Evolutionary conservation across 2,888 invertebrate genomes (phyloP).

Genomic region (Neoitamus cyanurus): DNA sequence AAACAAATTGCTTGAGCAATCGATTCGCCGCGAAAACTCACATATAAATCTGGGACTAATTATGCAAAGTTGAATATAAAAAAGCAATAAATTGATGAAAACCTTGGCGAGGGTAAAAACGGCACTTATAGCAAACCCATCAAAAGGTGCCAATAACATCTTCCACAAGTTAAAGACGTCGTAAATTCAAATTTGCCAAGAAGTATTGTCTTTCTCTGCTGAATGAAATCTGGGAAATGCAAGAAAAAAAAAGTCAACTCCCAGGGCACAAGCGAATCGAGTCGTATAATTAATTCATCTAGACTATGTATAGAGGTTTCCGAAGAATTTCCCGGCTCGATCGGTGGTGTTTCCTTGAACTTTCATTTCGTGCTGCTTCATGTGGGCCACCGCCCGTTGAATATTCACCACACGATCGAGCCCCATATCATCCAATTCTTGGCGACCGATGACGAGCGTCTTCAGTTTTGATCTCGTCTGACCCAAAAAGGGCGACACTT

Average conservation of each 20-base stretch:
- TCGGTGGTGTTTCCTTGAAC: not conserved
- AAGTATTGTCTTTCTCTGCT: not conserved
- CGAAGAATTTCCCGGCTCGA: not conserved
- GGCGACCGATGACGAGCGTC: not conserved
- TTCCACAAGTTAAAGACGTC: not conserved
- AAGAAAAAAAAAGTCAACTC: not conserved
- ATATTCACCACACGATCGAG: slow-evolving; percentile 9
- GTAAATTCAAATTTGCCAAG: not conserved
- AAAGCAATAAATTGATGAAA: not conserved
- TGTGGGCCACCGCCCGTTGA: not conserved
- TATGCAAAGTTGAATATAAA: not conserved
- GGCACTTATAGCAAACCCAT: not conserved
- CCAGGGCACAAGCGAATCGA: not conserved
- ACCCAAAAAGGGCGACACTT: not conserved
- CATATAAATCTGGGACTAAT: not conserved
- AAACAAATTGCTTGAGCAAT: not conserved
- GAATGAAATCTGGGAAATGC: not conserved
- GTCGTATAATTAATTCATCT: not conserved
- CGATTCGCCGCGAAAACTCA: not conserved
- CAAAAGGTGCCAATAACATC: not conserved
- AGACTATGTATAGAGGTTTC: too few species aligned
- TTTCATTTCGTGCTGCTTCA: not conserved
- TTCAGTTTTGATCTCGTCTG: slow-evolving; percentile 23
- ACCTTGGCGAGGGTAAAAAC: not conserved
- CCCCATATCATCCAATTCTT: not conserved